A percentile compares a stretch with the other conserved stretches of the same genome.
Evolutionary conservation across 2,888 invertebrate species (phyloP).

Genomic region (Eremobia ochroleuca): DNA sequence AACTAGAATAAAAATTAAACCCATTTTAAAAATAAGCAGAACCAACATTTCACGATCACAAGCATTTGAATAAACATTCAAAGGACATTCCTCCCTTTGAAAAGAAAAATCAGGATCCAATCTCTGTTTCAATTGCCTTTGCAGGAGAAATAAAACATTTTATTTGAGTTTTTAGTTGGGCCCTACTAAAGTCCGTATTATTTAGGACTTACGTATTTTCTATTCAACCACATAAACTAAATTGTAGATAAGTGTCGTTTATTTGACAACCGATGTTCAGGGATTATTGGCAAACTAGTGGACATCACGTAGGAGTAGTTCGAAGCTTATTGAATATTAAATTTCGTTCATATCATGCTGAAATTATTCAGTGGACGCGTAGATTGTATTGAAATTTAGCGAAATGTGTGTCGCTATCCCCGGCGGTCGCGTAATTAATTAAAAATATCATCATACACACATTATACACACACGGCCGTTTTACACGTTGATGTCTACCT

Average conservation of each 20-base stretch:
- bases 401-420: conserved; percentile 15
- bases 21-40: conserved; percentile 14
- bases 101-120: conserved; percentile 40
- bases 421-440: conserved; percentile 33
- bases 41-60: conserved; percentile 19
- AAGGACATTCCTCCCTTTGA: background rate
- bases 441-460: conserved; percentile 36
- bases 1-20: conserved; percentile 3
- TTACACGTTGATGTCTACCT: conserved; percentile 25
- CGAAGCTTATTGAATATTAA: conserved; percentile 18
- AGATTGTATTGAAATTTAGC: conserved; percentile 39
- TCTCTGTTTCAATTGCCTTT: conserved; percentile 58
- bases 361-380: conserved; percentile 19
- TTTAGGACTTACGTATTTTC: conserved; percentile 19
- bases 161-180: conserved; percentile 50
- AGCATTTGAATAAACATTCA: conserved; percentile 45
- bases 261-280: conserved; percentile 45
- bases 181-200: conserved; percentile 22
- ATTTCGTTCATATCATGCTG: conserved; percentile 24
- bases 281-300: conserved; percentile 41
- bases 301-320: conserved; percentile 37
- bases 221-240: conserved; percentile 21
- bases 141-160: conserved; percentile 54
- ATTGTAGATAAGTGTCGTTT: conserved; percentile 51
- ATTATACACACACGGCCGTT: conserved; percentile 31